Base-by-base conservation (phyloP, 1,140 invertebrate species). In the Plodia interpunctella region DNA sequence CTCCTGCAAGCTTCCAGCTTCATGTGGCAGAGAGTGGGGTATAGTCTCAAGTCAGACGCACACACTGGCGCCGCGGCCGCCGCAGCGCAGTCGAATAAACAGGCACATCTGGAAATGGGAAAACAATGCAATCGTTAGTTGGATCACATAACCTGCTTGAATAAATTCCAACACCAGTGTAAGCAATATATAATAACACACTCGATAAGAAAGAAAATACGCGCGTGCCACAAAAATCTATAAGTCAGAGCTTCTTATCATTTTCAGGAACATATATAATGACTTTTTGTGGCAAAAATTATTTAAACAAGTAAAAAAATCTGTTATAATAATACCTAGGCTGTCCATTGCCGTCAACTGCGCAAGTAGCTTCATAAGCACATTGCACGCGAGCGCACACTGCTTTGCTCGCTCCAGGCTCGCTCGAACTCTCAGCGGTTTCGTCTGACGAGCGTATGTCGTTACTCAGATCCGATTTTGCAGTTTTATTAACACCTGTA, bases 1-100 rank as follows among this genome's bases (percentile, higher is more conserved):
- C 94, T 90, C 50, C 94, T 92, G 85, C 97, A 98, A 0, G 95
- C 94, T 70, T 96, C 94, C 87, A 95, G 92, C 79, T 94, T 95
- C 95, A 98, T 96, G 38, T 94, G 94, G 78, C 97, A 98, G 56
- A 95, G 90, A n/a, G 94, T 97, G 0, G 93, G 91, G 74, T 98
- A 98, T 30, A 94, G 92, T 32, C 92, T 90, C 28, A 95, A 87
- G 79, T 98, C 96, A 15, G 94, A 96, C 5, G 95, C 96, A 76
- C 97, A 98, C 4, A 97, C 94, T 0, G 93, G 93, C 6, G 80
- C 75, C 1, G 90, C 71, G 60, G 90, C 81, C 62, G 80, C 82
- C 20, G 88, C 90, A 19, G 90, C 91, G 74, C 94, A 95, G 72
- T 94, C 93, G 72, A 95, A 95, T 57, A 93, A 91, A 74, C 95